Conservation (phyloP, 2,113 vertebrate genomes). For the Neotragus pygmaeus region DNA sequence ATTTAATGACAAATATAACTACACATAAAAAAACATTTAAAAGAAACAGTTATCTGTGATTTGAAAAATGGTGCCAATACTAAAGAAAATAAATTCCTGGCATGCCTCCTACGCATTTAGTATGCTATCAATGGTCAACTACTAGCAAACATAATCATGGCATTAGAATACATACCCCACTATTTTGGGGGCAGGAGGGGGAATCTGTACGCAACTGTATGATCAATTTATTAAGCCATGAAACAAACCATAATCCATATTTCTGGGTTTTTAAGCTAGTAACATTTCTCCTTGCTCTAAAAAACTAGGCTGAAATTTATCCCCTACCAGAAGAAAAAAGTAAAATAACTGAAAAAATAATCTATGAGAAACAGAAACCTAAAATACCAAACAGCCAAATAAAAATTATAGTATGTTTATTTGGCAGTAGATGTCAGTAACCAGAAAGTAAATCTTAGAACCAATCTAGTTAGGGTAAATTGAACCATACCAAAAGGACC, state of each 20-base stretch:
- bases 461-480: background rate
- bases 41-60: background rate
- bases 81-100: constrained; percentile 28
- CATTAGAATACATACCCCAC: background rate
- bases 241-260: background rate
- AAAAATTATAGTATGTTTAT: background rate
- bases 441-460: background rate
- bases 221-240: background rate
- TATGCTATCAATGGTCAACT: background rate
- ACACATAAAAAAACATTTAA: background rate
- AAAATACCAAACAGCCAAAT: constrained; percentile 2
- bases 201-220: background rate
- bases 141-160: background rate
- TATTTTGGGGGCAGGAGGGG: background rate
- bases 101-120: background rate
- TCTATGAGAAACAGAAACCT: background rate
- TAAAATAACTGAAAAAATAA: background rate
- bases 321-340: background rate
- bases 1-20: background rate
- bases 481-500: background rate
- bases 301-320: background rate
- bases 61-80: background rate
- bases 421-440: background rate
- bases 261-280: background rate
- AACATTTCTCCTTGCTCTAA: background rate